Evolutionary conservation across 2,113 vertebrate species (phyloP).

Genomic region (Terrapene triunguis): DNA sequence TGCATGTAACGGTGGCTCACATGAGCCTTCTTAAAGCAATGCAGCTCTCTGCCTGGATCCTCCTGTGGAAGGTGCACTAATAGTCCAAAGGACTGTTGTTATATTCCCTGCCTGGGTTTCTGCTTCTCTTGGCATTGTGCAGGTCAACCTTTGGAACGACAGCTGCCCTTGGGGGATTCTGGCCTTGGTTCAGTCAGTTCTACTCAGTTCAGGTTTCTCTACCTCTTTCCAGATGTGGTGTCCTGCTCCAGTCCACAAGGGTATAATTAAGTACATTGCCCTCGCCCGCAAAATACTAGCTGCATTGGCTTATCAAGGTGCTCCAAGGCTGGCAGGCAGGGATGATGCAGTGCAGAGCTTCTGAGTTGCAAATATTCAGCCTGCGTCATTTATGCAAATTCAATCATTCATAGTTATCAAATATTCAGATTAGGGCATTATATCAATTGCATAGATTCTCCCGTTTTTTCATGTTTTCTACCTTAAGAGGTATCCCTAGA

Average conservation of each 20-base stretch:
- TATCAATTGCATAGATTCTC: not conserved
- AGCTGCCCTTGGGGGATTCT: not conserved
- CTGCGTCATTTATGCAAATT: accelerated
- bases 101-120: not conserved
- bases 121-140: not conserved
- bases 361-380: accelerated
- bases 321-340: not conserved
- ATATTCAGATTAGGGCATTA: accelerated
- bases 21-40: not conserved
- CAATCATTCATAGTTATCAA: accelerated
- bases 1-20: not conserved
- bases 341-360: accelerated
- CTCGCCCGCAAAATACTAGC: not conserved
- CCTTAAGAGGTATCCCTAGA: not conserved
- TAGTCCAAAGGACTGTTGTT: not conserved
- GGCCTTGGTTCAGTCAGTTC: not conserved
- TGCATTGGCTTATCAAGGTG: not conserved
- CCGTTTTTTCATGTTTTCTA: accelerated
- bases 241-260: not conserved
- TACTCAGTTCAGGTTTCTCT: not conserved
- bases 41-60: not conserved
- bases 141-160: not conserved
- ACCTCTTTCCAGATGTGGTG: not conserved
- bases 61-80: not conserved
- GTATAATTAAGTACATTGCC: not conserved